Conservation (phyloP, 2,113 vertebrate genomes). For the Leucopsar rothschildi region DNA sequence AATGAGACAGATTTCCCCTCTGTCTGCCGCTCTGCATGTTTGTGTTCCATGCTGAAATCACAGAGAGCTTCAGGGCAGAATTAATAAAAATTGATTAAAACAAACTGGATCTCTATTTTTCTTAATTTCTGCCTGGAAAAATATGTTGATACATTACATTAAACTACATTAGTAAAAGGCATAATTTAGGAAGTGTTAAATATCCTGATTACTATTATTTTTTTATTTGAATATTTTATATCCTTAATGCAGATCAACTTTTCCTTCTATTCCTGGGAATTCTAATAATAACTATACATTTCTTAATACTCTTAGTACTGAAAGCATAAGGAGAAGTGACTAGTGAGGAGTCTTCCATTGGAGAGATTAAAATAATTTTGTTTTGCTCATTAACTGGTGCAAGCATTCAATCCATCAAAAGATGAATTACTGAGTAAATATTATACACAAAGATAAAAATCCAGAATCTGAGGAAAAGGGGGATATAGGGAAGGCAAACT, state of each 20-base stretch:
- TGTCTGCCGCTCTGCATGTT: not conserved
- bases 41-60: conserved; percentile 28
- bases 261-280: not conserved
- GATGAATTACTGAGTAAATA: not conserved
- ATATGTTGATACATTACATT: not conserved
- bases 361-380: not conserved
- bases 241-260: not conserved
- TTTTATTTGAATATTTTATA: not conserved
- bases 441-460: not conserved
- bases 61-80: not conserved
- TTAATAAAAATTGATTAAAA: conserved; percentile 54
- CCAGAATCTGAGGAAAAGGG: not conserved
- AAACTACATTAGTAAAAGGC: not conserved
- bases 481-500: not conserved
- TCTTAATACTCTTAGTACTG: not conserved
- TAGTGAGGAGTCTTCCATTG: not conserved
- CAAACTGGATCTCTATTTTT: conserved; percentile 4
- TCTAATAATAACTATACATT: not conserved
- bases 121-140: not conserved
- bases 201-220: not conserved
- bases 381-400: not conserved
- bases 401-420: not conserved
- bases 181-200: not conserved
- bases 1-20: conserved; percentile 18
- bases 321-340: not conserved